Conservation (phyloP, 1,140 invertebrate species). For the Heterodera carotae region DNA sequence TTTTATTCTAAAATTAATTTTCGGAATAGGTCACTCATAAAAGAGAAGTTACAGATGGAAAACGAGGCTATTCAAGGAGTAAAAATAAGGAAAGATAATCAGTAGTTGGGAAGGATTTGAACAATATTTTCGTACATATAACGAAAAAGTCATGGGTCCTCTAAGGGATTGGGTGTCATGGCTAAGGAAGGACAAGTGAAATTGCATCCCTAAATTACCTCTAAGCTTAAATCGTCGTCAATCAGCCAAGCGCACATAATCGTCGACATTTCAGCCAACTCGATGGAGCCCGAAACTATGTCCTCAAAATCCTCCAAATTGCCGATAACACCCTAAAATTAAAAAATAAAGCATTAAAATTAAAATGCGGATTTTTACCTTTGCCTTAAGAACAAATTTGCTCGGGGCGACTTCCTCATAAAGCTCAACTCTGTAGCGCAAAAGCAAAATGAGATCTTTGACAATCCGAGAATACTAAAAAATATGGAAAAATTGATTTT, state of each 20-base stretch:
- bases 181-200: too few species aligned
- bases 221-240: constrained; percentile 33
- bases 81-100: too few species aligned
- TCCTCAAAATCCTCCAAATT: constrained; percentile 43
- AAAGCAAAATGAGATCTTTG: constrained; percentile 31
- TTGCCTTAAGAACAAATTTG: constrained; percentile 31
- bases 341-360: background rate
- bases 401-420: constrained; percentile 32
- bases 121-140: too few species aligned
- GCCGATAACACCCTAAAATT: constrained; percentile 23
- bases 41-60: too few species aligned
- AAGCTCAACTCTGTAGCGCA: constrained; percentile 38
- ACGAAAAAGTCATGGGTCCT: too few species aligned
- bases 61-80: too few species aligned
- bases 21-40: too few species aligned
- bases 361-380: constrained; percentile 27
- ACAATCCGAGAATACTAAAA: constrained; percentile 18
- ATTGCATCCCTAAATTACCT: constrained; percentile 25
- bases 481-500: background rate
- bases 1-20: constrained; percentile 28
- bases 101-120: too few species aligned
- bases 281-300: constrained; percentile 26
- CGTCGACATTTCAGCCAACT: constrained; percentile 32
- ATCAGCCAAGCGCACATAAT: constrained; percentile 33
- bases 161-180: too few species aligned